phyloP scores from a whole-genome alignment of 2,797 vertebrate species.

The Rhadinocentrus ornatus region DNA sequence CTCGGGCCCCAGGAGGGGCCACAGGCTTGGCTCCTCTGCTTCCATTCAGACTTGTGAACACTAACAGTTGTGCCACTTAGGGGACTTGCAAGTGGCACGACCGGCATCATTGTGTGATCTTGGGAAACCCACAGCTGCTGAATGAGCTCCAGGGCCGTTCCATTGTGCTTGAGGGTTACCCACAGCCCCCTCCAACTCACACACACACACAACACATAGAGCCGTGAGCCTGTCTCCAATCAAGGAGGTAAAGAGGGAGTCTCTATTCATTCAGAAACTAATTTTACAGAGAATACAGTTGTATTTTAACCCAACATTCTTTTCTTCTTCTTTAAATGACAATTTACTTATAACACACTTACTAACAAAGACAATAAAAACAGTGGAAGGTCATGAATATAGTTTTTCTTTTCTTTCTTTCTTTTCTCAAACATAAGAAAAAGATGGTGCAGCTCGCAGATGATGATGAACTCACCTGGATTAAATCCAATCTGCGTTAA shows the following conservation, averaged over 20 bases:
- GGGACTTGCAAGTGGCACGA: constrained; percentile 82
- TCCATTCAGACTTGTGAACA: constrained; percentile 84
- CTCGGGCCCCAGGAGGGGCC: constrained; percentile 59
- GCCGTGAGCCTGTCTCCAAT: constrained; percentile 68
- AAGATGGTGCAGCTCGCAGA: not conserved
- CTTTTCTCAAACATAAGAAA: not conserved
- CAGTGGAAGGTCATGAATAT: not conserved
- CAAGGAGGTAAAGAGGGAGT: constrained; percentile 60
- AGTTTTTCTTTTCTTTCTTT: too few relatives aligned
- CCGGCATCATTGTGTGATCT: constrained; percentile 87
- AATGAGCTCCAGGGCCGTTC: constrained; percentile 79
- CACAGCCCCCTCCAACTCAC: constrained; percentile 54
- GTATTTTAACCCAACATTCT: constrained; percentile 29
- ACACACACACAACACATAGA: constrained; percentile 40
- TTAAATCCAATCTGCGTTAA: not conserved
- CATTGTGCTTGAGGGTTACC: constrained; percentile 81
- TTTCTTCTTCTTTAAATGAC: constrained; percentile 10
- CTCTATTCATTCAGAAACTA: constrained; percentile 63
- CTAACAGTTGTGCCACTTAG: constrained; percentile 82
- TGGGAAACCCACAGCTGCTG: constrained; percentile 91
- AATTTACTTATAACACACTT: not conserved
- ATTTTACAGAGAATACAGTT: constrained; percentile 62
- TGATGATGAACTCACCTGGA: not conserved
- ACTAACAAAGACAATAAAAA: not conserved
- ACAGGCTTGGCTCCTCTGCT: constrained; percentile 60